Percentiles rank a stretch among this genome's conserved stretches.
Evolutionary conservation across 2,888 invertebrate species (phyloP).

Genomic region (Macropis europaea): DNA sequence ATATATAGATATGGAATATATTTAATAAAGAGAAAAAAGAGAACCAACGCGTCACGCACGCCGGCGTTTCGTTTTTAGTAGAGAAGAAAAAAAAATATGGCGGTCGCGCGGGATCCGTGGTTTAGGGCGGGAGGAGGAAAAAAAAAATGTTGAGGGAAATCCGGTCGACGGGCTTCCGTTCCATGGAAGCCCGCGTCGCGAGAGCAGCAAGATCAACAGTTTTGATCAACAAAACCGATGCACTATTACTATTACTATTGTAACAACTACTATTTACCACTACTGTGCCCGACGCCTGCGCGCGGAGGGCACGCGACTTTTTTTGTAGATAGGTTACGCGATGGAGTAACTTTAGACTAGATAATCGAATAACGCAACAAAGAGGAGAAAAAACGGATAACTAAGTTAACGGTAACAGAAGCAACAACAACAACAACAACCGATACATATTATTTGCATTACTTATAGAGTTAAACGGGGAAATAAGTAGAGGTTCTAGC

Average conservation of each 20-base stretch:
- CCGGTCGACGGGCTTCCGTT: slow-evolving; percentile 24
- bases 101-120: slow-evolving; percentile 14
- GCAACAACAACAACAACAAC: slow-evolving; percentile 55
- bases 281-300: slow-evolving; percentile 39
- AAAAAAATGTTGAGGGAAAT: neutral
- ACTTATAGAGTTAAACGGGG: slow-evolving; percentile 72
- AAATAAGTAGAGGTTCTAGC: slow-evolving; percentile 73
- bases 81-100: neutral
- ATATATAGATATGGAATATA: slow-evolving; percentile 58
- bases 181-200: slow-evolving; percentile 21
- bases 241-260: slow-evolving; percentile 34
- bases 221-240: slow-evolving; percentile 27
- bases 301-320: slow-evolving; percentile 42
- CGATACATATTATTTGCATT: slow-evolving; percentile 78
- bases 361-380: slow-evolving; percentile 62
- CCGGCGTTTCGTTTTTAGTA: slow-evolving; percentile 35
- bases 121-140: neutral
- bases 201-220: slow-evolving; percentile 59
- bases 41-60: slow-evolving; percentile 32
- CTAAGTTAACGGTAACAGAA: slow-evolving; percentile 34
- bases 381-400: slow-evolving; percentile 16
- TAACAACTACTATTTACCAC: no score
- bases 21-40: slow-evolving; percentile 45
- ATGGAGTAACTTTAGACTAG: slow-evolving; percentile 58
- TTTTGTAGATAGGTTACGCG: slow-evolving; percentile 61